Base-by-base conservation (phyloP, 2,113 vertebrate species). In the Eurypyga helias region DNA sequence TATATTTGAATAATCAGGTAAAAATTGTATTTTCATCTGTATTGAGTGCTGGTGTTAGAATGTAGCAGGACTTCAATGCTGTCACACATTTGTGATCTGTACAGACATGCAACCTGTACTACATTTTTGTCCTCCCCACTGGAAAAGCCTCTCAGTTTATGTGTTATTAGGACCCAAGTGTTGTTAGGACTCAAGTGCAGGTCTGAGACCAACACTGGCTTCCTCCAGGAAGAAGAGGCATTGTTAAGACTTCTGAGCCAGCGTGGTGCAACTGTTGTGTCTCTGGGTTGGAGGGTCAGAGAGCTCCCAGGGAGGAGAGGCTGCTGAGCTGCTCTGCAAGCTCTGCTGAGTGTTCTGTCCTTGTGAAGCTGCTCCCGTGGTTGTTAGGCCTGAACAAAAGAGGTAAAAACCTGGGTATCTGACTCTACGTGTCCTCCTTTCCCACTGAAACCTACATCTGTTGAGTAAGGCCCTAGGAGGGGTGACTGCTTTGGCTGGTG, bases 11-110 rank as follows among this genome's bases (percentile, higher is more conserved):
- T 60, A 77, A 90, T 95, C 45, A 52, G 88, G 87, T 91, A 65
- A 92, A 90, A 94, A 67, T 81, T 62, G 43, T 17, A 69, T 90
- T 89, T 70, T 51, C 80, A 94, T 96, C 76, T 76, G 92, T 90
- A 57, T 70, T 9, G 4, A 73, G 28, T 28, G 33, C 31, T 10
- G 16, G 21, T 81, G 71, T 80, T 80, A 61, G 87, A 93, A 51
- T 48, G n/a, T 34, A 73, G 55, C 43, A 70, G 57, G 51, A 34
- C 25, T 81, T 89, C 8, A 36, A 20, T 28, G 58, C 49, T 78
- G 17, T 87, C 11, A 9, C 36, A 43, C 28, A 15, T 66, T 41
- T 66, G 31, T 28, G 67, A 80, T 31, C 62, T 73, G 33, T 64
- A 9, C 36, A 73, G 78, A 58, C 33, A 33, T 21, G 26, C 17